Conservation (phyloP, 1,140 invertebrate genomes). For the Magallana ariakensis region DNA sequence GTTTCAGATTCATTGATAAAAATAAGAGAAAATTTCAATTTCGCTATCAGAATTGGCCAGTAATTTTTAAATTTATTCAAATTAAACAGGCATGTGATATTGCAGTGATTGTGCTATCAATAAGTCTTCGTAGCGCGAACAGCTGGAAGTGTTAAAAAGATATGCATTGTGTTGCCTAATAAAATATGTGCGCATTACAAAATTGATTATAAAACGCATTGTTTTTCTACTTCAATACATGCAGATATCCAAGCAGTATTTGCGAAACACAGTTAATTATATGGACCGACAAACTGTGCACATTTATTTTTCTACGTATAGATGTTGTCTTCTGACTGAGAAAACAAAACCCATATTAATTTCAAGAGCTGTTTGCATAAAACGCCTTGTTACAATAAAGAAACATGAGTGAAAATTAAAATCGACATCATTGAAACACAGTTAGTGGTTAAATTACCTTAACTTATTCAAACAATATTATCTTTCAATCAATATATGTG, state of each 20-base stretch:
- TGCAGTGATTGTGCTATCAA: background rate
- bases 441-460: no score
- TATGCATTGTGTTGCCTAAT: constrained; percentile 28
- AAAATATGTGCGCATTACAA: background rate
- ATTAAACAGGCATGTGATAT: constrained; percentile 22
- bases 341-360: no score
- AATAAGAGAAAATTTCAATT: background rate
- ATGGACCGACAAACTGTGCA: background rate
- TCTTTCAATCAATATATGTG: no score
- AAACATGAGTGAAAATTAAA: no score
- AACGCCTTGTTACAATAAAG: no score
- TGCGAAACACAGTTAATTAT: background rate
- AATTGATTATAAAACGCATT: constrained; percentile 22
- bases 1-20: constrained; percentile 39
- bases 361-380: no score
- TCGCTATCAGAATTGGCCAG: constrained; percentile 5
- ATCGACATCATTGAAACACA: no score
- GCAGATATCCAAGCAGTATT: background rate
- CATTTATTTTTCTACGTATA: no score
- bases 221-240: constrained; percentile 1
- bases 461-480: no score
- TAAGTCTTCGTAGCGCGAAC: background rate
- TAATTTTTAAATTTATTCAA: constrained; percentile 22
- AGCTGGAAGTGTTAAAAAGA: constrained; percentile 20
- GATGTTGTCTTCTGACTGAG: no score